Evolutionary conservation across 2,888 invertebrate genomes (phyloP), one percentile per base, ranked within the genome.

Genomic region (Caenorhabditis imperialis): DNA sequence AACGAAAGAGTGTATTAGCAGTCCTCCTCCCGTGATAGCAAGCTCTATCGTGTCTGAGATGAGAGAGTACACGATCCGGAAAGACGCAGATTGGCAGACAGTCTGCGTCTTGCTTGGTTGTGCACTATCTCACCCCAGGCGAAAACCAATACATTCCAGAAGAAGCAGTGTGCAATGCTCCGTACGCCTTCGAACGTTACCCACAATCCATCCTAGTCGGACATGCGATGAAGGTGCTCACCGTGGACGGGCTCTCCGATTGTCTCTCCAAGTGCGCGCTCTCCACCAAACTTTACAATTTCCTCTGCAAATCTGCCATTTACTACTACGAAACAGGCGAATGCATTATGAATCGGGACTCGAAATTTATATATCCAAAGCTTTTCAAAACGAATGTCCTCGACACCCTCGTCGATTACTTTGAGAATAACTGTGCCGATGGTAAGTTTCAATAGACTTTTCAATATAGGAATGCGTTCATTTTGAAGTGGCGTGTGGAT

Each of bases 241-340:
- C 54, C 2, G 72, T 75, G 10, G 78, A 81, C 23, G 81, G 83
- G 2, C 75, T 88, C 14, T 79, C 85, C 1, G 84, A 83, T 33
- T 88, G 88, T 71, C 82, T 88, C 23, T 72, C 78, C 7, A 60
- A 77, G 30, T 88, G 88, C 65, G 77, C 86, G 16, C 77, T 79
- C 22, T 70, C 84, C 1, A 53, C 60, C 7, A 53, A 58, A 38
- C 50, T 57, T 8, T 58, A 73, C 50, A 70, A 75, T 12, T 70
- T 81, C 44, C 61, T 62, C 1, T 84, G 84, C 51, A 57, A 67
- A 38, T 82, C 82, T 8, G 84, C 73, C 10, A 87, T 87, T 80
- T 88, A 81, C 73, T 88, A 83, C 76, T 87, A 88, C 67, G 84
- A 84, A 55, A 83, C 84, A n/a, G 85, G 84, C 18, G 84, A 88